Evolutionary conservation across 2,888 invertebrate genomes (phyloP), one percentile per base, ranked within the genome.

Genomic region (Cyclophora punctaria): DNA sequence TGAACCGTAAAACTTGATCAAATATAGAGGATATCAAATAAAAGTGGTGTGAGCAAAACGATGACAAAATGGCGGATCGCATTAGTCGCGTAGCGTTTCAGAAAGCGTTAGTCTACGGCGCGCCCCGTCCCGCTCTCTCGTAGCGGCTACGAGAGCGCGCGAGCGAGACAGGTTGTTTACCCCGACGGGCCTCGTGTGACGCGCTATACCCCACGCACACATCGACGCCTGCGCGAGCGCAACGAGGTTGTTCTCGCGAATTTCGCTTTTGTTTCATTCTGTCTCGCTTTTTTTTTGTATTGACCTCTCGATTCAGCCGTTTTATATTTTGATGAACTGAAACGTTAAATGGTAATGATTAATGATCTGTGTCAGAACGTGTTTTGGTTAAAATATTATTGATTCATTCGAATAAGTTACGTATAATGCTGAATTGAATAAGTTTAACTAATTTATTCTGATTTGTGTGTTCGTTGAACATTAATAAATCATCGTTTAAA

Each of bases 61-160:
- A 75, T 67, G 72, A 78, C 83, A 86, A 87, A 77, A 87, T 86
- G 86, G 86, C 85, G 67, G 78, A 58, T 66, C 68, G 58, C 57
- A 59, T 60, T 64, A 65, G 69, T 71, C 77, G 81, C 84, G 85
- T 85, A 85, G 85, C 85, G 75, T 80, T 78, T 84, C 86, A 83
- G 86, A 86, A 87, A 87, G 86, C 86, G 83, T 80, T 74, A 20
- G 75, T 83, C 84, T 85, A 84, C 86, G 84, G 73, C 67, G 64
- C 58, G 64, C 52, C 59, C 69, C 59, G 64, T 84, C 84, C 67
- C 76, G 55, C 55, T 84, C 76, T 47, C 59, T 48, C 75, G 63
- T 49, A 53, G 60, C 59, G 54, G 78, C 78, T 81, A 79, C 79
- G 77, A 55, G 50, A 52, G 55, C 44, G 77, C 58, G 66, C 34